Base-by-base conservation (phyloP, 2,113 vertebrate species). In the Carollia perspicillata region DNA sequence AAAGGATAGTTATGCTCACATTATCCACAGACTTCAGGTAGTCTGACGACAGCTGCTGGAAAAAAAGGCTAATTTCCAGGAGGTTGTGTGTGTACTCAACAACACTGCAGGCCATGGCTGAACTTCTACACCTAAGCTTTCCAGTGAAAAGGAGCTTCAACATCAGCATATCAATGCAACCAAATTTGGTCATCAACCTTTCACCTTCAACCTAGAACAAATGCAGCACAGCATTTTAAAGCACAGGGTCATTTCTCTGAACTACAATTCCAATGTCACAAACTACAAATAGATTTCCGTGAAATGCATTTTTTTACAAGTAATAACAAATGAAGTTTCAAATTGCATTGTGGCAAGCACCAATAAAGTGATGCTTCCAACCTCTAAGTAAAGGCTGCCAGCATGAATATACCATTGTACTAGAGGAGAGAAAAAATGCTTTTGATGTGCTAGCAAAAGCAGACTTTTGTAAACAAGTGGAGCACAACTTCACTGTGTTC, bases 361-460 rank as follows among this genome's bases (percentile, higher is more conserved):
- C 97, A 97, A 98, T 98, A 97, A 98, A 98, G 96, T 97, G 97
- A 98, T 51, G 90, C 97, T 98, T 98, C 97, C 98, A 98, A 98
- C 95, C 97, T 98, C 97, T 96, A 97, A 98, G 97, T 96, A 98
- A 98, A 98, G 97, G 97, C 97, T 97, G 90, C 94, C 92, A 95
- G 97, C 97, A 97, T 98, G 98, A 98, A 98, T 98, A 97, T 98
- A 97, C 98, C 96, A 98, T 98, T 98, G 98, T 98, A 96, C 96
- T 30, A 0, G 80, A 97, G 93, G 92, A 94, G 93, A 96, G 96
- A 90, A 98, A 98, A 98, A 98, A 98, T 98, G 98, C 97, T 97
- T 99, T 98, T 98, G 98, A 98, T 98, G 98, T 98, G 97, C 96
- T 90, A 98, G 97, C 96, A 96, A 98, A 97, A 97, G 98, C 97